Base-by-base conservation (phyloP, 1,140 invertebrate genomes). In the Drosophila kohkoa region DNA sequence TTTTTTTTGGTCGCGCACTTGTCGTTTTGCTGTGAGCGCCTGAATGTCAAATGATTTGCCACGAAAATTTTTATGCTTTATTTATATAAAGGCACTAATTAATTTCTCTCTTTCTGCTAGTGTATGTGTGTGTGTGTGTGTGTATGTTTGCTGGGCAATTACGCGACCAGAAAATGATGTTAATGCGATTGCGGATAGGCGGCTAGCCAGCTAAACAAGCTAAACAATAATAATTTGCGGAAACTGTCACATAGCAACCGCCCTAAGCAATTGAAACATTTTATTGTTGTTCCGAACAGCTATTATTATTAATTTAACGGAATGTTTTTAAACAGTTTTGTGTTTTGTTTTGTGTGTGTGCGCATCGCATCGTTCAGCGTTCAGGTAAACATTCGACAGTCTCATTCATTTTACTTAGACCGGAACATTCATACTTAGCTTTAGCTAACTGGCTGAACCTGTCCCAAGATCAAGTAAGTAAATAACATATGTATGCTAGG, bases 31-130 rank as follows among this genome's bases (percentile, higher is more conserved):
- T 58, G 41, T 51, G 72, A 62, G 73, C 69, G 83, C 49, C 79
- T 88, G 82, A 87, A 88, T 87, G 85, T 87, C 80, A 87, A 87
- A 87, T 89, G 83, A 78, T 83, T 81, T 87, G 85, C 69, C 67
- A 68, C 59, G 62, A 76, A 75, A 74, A 77, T 83, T 80, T 63
- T 87, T 87, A 87, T 87, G 85, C 83, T 88, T 78, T 88, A 88
- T 87, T 87, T 87, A 89, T 89, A 87, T 89, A 87, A 81, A 71
- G 54, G 54, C 69, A 87, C 77, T 87, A 87, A 87, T 87, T 87
- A 87, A 89, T 89, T 83, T 83, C 81, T 76, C 64, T 77, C 79
- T 77, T 81, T 77, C 49, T 52, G 8, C 46, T 16, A 11, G 58
- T 16, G 30, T 13, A 13, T n/a, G 25, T 48, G 20, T 25, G 58